These are phyloP conservation scores for Hydrocynus forskahlii DNA, from an alignment of 2,797 vertebrate genomes.

Conservation along the genomic window DNA sequence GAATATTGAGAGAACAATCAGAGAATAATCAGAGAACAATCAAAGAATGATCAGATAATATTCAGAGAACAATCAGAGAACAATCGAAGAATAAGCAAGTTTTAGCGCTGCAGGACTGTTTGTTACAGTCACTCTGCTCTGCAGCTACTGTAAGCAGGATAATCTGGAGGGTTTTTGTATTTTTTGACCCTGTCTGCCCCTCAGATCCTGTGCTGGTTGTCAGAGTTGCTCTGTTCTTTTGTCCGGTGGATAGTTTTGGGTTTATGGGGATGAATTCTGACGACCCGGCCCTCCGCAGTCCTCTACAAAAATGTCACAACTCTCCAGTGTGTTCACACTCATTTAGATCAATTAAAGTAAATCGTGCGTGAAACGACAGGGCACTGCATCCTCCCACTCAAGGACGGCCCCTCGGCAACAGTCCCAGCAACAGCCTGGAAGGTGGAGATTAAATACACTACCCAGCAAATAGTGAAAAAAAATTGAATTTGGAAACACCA, in stretches of 20 bases:
- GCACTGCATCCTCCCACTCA: slow-evolving; percentile 65
- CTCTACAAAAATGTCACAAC: slow-evolving; percentile 16
- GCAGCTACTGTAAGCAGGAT: too few relatives aligned
- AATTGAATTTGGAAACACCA: too few relatives aligned
- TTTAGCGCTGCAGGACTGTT: too few relatives aligned
- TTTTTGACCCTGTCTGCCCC: too few relatives aligned
- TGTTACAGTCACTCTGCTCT: too few relatives aligned
- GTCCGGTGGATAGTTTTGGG: not conserved
- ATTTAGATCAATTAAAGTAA: slow-evolving; percentile 76
- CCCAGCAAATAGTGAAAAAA: too few relatives aligned
- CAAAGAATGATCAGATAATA: too few relatives aligned
- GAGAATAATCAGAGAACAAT: too few relatives aligned
- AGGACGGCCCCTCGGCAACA: slow-evolving; percentile 72
- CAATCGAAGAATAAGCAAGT: too few relatives aligned
- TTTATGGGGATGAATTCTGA: slow-evolving; percentile 28
- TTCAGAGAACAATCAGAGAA: too few relatives aligned
- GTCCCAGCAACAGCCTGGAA: not conserved
- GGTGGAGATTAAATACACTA: not conserved
- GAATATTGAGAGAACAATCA: too few relatives aligned
- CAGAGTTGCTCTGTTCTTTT: not conserved
- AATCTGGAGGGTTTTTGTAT: too few relatives aligned
- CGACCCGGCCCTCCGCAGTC: not conserved
- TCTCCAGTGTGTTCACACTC: slow-evolving; percentile 53
- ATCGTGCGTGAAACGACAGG: slow-evolving; percentile 71
- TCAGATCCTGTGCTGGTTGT: not conserved